Percentiles rank a stretch among this genome's conserved stretches.
Evolutionary conservation across 2,888 invertebrate genomes (phyloP).

Genomic region (Pristionchus japonicus): DNA sequence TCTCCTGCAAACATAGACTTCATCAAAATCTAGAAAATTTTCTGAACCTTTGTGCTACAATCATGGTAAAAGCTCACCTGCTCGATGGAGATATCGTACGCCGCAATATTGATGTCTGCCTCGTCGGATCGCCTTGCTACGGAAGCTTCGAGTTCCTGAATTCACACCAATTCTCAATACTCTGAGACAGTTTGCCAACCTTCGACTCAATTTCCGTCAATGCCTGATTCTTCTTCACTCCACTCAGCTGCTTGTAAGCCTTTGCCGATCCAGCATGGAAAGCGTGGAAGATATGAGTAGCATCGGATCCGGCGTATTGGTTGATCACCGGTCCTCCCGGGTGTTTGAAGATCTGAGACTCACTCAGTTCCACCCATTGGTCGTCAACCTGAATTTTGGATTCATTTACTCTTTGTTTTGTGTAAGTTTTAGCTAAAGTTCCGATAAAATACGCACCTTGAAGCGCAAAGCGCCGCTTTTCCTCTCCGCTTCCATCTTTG

Average conservation of each 20-base stretch:
- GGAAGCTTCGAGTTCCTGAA: conserved; percentile 53
- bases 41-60: too few species aligned
- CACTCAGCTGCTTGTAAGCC: conserved; percentile 70
- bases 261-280: conserved; percentile 69
- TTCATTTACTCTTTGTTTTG: background rate
- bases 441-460: background rate
- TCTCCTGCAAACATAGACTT: conserved; percentile 60
- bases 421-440: background rate
- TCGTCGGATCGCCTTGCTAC: conserved; percentile 59
- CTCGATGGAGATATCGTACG: conserved; percentile 68
- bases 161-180: background rate
- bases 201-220: background rate
- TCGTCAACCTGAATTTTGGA: conserved; percentile 64
- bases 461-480: conserved; percentile 13
- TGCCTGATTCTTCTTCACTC: conserved; percentile 3
- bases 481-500: conserved; percentile 10
- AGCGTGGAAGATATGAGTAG: conserved; percentile 73
- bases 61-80: conserved; percentile 59
- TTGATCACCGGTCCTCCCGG: conserved; percentile 72
- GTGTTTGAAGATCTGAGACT: conserved; percentile 68
- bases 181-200: background rate
- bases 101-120: conserved; percentile 64
- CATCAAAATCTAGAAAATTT: background rate
- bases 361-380: conserved; percentile 68
- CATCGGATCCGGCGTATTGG: conserved; percentile 72